These are phyloP conservation scores for Drosophila mojavensis DNA, from an alignment of 1,140 invertebrate species.

Conservation along the genomic window DNA sequence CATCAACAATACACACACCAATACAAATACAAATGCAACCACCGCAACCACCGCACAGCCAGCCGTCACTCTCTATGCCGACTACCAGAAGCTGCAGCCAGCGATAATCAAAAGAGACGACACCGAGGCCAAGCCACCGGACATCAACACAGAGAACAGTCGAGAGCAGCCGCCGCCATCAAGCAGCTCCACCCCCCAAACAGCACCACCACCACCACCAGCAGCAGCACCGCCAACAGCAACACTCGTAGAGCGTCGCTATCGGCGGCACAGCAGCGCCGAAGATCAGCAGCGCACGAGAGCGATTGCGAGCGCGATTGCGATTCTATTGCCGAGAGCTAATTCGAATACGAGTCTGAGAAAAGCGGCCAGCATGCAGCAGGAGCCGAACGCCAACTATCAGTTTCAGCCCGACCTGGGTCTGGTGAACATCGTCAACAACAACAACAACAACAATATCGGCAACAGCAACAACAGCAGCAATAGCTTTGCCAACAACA, in stretches of 20 bases:
- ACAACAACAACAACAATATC: constrained; percentile 52
- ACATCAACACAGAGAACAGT: constrained; percentile 36
- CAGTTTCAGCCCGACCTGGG: constrained; percentile 83
- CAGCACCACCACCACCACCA: constrained; percentile 10
- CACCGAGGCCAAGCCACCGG: constrained; percentile 69
- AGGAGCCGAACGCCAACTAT: constrained; percentile 84
- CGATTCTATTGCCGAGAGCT: constrained; percentile 29
- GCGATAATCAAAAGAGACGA: constrained; percentile 68
- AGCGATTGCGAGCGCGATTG: constrained; percentile 29
- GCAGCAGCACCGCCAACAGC: constrained; percentile 8
- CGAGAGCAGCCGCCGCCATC: constrained; percentile 10
- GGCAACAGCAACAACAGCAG: constrained; percentile 30
- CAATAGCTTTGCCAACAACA: constrained; percentile 28
- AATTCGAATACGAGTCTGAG: constrained; percentile 46
- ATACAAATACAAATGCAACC: constrained; percentile 34
- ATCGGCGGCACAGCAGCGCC: constrained; percentile 71
- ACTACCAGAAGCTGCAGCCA: constrained; percentile 71
- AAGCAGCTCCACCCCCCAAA: not conserved
- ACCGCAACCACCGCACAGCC: constrained; percentile 10
- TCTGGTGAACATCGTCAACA: constrained; percentile 81
- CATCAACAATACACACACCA: constrained; percentile 19
- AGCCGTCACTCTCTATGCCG: constrained; percentile 58
- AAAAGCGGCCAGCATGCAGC: constrained; percentile 81
- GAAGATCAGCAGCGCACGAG: constrained; percentile 62
- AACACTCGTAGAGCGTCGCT: constrained; percentile 34